These are phyloP conservation scores for Netelia virgata DNA, from an alignment of 2,888 invertebrate species.

Conservation along the genomic window DNA sequence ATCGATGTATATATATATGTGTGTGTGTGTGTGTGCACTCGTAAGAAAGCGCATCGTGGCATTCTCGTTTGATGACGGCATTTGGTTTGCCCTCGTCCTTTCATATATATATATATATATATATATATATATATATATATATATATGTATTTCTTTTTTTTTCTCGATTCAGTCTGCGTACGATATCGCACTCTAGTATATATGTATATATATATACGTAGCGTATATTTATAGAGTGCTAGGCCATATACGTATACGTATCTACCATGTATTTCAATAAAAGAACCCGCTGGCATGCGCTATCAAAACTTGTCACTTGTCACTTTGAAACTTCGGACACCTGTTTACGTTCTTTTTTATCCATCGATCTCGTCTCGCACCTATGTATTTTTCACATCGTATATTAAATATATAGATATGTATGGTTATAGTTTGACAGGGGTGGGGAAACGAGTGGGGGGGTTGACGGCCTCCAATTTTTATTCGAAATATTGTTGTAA, in stretches of 20 bases:
- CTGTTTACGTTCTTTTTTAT: slow-evolving; percentile 60
- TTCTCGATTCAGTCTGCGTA: slow-evolving; percentile 4
- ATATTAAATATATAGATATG: slow-evolving; percentile 5
- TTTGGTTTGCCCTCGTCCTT: slow-evolving; percentile 45
- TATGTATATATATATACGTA: neutral
- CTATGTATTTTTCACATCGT: slow-evolving; percentile 2
- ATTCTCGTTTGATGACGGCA: slow-evolving; percentile 58
- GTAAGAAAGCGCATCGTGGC: slow-evolving; percentile 42
- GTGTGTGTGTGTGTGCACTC: neutral
- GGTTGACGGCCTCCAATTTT: slow-evolving; percentile 40
- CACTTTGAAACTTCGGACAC: slow-evolving; percentile 55
- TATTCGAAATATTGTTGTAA: neutral
- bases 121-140: slow-evolving; percentile 12
- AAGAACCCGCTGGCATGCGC: slow-evolving; percentile 71
- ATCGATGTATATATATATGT: slow-evolving; percentile 41
- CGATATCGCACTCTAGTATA: slow-evolving; percentile 1
- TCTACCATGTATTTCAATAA: slow-evolving; percentile 42
- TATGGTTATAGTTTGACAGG: neutral
- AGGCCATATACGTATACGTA: neutral
- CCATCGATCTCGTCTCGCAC: slow-evolving; percentile 54
- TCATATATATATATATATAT: slow-evolving; percentile 25
- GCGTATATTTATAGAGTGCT: slow-evolving; percentile 34
- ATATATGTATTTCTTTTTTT: neutral
- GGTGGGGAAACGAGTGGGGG: neutral
- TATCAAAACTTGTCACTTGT: slow-evolving; percentile 75